phyloP scores from a whole-genome alignment of 1,140 invertebrate genomes.

The Thrips palmi region DNA sequence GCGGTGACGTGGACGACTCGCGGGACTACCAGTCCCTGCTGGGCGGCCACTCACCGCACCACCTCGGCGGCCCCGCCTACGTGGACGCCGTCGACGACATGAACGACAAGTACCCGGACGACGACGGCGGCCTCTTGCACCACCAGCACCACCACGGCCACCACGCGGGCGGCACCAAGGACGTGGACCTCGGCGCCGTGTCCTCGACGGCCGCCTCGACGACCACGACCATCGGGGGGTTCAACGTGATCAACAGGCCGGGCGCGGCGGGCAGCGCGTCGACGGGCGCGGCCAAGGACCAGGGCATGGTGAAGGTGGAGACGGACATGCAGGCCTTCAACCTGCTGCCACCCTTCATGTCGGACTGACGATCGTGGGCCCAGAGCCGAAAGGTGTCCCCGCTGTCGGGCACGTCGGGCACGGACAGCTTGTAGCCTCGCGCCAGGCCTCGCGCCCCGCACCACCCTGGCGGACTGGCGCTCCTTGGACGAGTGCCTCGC shows the following conservation, averaged over 20 bases:
- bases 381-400: no score
- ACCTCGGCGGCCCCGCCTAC: constrained; percentile 26
- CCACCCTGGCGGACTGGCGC: no score
- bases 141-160: constrained; percentile 31
- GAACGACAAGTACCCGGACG: constrained; percentile 35
- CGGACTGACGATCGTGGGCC: no score
- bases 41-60: constrained; percentile 38
- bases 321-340: constrained; percentile 40
- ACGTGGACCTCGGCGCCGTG: constrained; percentile 34
- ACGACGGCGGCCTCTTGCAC: constrained; percentile 31
- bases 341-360: constrained; percentile 53
- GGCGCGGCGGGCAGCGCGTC: constrained; percentile 20
- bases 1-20: constrained; percentile 10
- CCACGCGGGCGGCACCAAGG: constrained; percentile 18
- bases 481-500: no score
- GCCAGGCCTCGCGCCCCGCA: no score
- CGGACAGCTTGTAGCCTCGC: no score
- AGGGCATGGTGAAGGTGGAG: constrained; percentile 36
- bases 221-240: constrained; percentile 28
- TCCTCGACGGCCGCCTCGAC: constrained; percentile 32
- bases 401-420: no score
- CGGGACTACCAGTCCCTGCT: constrained; percentile 41
- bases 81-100: constrained; percentile 29
- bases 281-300: constrained; percentile 28
- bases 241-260: constrained; percentile 30